phyloP scores from a whole-genome alignment of 2,113 vertebrate species.

The Chloropsis cyanopogon region DNA sequence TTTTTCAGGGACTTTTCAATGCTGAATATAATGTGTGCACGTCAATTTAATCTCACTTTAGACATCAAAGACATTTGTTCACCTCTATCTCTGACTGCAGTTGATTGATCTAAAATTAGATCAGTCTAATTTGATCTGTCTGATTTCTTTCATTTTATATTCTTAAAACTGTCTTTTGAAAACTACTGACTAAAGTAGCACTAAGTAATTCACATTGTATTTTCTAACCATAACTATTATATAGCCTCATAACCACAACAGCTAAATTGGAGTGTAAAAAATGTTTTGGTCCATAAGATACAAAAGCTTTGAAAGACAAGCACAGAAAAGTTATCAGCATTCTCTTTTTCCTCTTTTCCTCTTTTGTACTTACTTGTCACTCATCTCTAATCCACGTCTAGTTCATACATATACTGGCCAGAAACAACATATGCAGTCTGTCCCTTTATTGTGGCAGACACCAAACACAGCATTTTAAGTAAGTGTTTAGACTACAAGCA shows the following conservation, averaged over 20 bases:
- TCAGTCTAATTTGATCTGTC: neutral
- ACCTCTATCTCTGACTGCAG: neutral
- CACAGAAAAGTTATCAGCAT: neutral
- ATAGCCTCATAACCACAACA: neutral
- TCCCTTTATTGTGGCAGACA: neutral
- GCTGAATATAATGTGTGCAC: neutral
- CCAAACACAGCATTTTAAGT: neutral
- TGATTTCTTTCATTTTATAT: neutral
- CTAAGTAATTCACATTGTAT: neutral
- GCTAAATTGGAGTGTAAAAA: neutral
- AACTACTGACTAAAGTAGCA: neutral
- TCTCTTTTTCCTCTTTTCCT: neutral
- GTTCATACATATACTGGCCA: neutral
- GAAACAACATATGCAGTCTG: neutral
- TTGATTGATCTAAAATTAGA: neutral
- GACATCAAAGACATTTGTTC: neutral
- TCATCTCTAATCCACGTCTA: neutral
- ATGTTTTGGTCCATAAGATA: neutral
- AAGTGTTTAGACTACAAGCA: neutral
- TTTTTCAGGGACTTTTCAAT: neutral
- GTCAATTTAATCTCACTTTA: neutral
- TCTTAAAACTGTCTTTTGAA: neutral
- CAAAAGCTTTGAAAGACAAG: neutral
- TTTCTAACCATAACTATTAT: neutral
- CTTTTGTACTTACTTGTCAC: neutral